These are phyloP conservation scores for Nycticryphes semicollaris DNA, from an alignment of 2,113 vertebrate genomes.

Conservation along the genomic window DNA sequence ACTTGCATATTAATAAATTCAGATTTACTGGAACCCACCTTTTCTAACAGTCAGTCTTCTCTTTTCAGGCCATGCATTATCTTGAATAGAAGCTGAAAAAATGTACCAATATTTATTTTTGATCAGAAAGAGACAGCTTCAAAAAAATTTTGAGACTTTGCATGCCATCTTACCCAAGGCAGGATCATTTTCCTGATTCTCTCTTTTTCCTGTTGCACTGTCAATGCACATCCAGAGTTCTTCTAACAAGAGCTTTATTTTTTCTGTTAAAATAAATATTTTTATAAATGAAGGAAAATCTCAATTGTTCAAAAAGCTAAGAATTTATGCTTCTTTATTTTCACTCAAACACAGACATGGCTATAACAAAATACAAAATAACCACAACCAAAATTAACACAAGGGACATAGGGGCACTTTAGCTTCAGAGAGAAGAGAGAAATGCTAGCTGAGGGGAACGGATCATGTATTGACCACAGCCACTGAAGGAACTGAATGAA, in stretches of 20 bases:
- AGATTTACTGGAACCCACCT: background rate
- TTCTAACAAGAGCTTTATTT: slow-evolving; percentile 83
- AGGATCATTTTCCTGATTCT: background rate
- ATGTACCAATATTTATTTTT: background rate
- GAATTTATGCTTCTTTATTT: background rate
- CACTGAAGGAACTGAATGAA: background rate
- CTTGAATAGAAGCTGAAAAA: background rate
- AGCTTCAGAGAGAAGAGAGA: background rate
- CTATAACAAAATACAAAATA: background rate
- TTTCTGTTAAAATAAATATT: slow-evolving; percentile 74
- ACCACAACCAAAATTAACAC: background rate
- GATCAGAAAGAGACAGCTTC: background rate
- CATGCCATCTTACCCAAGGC: slow-evolving; percentile 58
- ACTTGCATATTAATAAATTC: background rate
- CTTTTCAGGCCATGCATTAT: background rate
- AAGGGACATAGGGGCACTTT: background rate
- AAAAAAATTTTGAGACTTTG: background rate
- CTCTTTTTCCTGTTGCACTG: slow-evolving; percentile 48
- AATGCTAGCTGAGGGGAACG: background rate
- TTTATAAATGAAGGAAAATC: background rate
- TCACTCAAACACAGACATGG: background rate
- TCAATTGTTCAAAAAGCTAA: background rate
- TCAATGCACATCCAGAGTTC: slow-evolving; percentile 90
- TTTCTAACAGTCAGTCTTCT: background rate
- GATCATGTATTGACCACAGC: background rate